Percentiles rank a stretch among this genome's conserved stretches.
Conservation (phyloP, 1,140 invertebrate species). For the Delia radicum region DNA sequence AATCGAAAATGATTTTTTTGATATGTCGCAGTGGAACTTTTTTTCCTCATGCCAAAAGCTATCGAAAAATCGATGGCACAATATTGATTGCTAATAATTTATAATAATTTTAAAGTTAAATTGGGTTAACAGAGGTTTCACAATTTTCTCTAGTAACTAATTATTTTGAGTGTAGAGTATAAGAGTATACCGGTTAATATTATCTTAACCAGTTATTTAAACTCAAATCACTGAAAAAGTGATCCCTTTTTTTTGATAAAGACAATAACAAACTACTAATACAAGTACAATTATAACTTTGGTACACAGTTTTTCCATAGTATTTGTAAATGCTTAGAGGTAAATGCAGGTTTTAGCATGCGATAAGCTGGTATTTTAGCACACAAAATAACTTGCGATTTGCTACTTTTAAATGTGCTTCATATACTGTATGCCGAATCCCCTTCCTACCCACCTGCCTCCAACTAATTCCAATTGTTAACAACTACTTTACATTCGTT, state of each 20-base stretch:
- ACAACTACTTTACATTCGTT: no score
- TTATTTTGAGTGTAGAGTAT: no score
- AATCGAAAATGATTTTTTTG: no score
- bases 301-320: not conserved
- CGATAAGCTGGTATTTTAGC: conserved; percentile 1
- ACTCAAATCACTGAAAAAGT: not conserved
- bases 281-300: not conserved
- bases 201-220: not conserved
- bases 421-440: not conserved
- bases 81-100: no score
- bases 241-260: not conserved
- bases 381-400: not conserved
- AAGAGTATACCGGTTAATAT: no score
- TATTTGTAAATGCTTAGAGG: not conserved
- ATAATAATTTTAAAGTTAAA: no score
- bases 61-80: no score
- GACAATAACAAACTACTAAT: not conserved
- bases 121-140: no score
- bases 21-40: no score
- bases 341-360: conserved; percentile 4
- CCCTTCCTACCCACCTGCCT: not conserved
- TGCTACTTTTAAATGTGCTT: not conserved
- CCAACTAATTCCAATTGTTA: not conserved
- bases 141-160: no score
- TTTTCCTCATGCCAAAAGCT: no score